Evolutionary conservation across 2,113 vertebrate species (phyloP).

Genomic region (Pavo muticus): DNA sequence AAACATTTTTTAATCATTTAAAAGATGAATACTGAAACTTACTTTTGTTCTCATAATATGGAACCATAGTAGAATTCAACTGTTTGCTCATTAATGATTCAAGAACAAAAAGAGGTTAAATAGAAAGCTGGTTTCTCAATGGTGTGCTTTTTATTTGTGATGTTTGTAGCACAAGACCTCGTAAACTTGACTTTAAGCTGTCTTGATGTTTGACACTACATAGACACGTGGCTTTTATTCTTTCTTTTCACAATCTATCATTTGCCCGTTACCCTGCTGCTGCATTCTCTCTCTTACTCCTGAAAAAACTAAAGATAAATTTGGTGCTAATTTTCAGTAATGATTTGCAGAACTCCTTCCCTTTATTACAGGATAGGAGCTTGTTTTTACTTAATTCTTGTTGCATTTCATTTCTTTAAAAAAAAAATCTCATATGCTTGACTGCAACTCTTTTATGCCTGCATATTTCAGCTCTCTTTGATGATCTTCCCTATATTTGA

Average conservation of each 20-base stretch:
- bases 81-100: background rate
- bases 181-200: background rate
- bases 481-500: slow-evolving; percentile 21
- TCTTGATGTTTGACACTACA: background rate
- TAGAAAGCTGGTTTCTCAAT: background rate
- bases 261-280: background rate
- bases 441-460: background rate
- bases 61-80: background rate
- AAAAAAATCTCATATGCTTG: background rate
- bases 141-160: background rate
- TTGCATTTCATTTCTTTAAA: background rate
- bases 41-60: background rate
- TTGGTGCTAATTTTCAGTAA: background rate
- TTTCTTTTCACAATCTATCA: background rate
- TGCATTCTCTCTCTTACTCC: background rate
- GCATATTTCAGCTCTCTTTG: background rate
- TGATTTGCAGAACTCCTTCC: background rate
- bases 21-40: background rate
- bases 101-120: background rate
- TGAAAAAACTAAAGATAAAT: background rate
- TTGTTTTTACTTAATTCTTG: slow-evolving; percentile 16
- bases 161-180: background rate
- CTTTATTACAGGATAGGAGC: background rate
- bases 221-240: background rate
- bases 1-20: background rate